A percentile compares a stretch with the other conserved stretches of the same genome.
These are phyloP conservation scores for Hydropotes inermis DNA, from an alignment of 2,113 vertebrate genomes.

Conservation along the genomic window DNA sequence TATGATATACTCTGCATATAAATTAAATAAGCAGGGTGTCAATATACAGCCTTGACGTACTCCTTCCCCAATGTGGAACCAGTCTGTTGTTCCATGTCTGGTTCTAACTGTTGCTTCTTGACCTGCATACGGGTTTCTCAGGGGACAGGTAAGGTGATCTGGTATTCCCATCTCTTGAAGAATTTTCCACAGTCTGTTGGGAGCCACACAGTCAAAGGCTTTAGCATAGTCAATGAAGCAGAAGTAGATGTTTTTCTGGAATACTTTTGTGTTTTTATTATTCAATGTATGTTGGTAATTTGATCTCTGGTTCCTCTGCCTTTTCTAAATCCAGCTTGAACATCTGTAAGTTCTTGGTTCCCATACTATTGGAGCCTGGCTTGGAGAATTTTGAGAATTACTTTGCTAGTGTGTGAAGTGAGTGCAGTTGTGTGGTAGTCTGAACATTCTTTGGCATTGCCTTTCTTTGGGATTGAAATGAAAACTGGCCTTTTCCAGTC, in stretches of 20 bases:
- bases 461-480: neutral
- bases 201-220: neutral
- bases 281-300: neutral
- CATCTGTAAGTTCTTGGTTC: neutral
- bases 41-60: neutral
- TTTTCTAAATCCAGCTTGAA: neutral
- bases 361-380: neutral
- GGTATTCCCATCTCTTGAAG: neutral
- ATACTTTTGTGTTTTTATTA: neutral
- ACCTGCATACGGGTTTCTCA: neutral
- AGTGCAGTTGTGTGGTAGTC: neutral
- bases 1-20: neutral
- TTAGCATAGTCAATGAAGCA: neutral
- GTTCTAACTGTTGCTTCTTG: neutral
- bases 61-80: neutral
- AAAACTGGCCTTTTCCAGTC: neutral
- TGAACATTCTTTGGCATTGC: neutral
- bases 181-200: neutral
- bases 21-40: neutral
- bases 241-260: neutral
- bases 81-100: neutral
- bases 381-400: neutral
- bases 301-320: neutral
- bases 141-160: neutral
- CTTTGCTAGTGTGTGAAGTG: neutral